Conservation (phyloP, 2,888 invertebrate species). For the Halocaridina rubra region DNA sequence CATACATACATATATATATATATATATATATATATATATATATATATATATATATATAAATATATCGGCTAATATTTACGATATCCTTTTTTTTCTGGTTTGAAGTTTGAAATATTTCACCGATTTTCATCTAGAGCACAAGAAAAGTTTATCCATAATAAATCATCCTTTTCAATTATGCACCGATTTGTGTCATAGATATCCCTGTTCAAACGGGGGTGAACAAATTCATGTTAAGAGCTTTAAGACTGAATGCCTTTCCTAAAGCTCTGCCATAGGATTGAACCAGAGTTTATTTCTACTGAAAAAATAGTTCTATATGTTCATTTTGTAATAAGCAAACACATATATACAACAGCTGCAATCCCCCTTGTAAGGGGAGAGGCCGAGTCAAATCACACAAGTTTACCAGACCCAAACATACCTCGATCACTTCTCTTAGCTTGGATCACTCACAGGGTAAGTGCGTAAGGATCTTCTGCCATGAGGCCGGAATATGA, state of each 20-base stretch:
- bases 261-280: too few species aligned
- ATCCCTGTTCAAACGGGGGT: background rate
- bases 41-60: slow-evolving; percentile 21
- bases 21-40: background rate
- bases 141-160: background rate
- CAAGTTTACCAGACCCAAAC: too few species aligned
- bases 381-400: too few species aligned
- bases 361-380: too few species aligned
- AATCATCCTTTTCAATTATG: too few species aligned
- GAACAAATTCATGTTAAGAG: background rate
- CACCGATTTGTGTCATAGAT: background rate
- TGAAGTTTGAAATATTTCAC: background rate
- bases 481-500: background rate
- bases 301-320: background rate
- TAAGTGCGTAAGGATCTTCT: too few species aligned
- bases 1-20: slow-evolving; percentile 2
- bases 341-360: background rate
- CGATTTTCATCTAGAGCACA: background rate
- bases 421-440: too few species aligned
- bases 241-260: too few species aligned
- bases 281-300: too few species aligned
- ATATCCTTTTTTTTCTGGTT: background rate
- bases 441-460: too few species aligned
- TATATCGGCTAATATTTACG: background rate
- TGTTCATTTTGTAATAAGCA: background rate